Evolutionary conservation across 2,888 invertebrate species (phyloP), one percentile per base, ranked within the genome.

Genomic region (Chymomyza amoena): DNA sequence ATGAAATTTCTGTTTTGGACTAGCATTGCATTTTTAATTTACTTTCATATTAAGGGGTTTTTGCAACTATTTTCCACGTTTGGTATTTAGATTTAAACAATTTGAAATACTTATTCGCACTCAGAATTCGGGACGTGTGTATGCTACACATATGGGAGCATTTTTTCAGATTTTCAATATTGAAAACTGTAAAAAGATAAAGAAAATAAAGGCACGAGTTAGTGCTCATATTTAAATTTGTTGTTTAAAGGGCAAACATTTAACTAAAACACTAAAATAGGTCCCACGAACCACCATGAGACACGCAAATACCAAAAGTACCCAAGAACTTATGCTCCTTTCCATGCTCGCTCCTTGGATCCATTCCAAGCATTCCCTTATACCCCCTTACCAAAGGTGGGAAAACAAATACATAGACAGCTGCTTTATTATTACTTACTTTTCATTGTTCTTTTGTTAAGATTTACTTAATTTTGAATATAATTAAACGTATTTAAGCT

Each of bases 151-250:
- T 59, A 61, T 61, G 66, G 61, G 13, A 13, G 39, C 59, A n/a
- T 66, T 25, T 76, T 15, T 70, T 80, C 81, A 83, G 88, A 88
- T 81, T 76, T 84, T 84, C 85, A 88, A 75, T 81, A 88, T 88
- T 90, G 81, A 86, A 82, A 88, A 90, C 89, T 89, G 89, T 78
- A 89, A 89, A 79, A 88, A 89, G 82, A 86, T 79, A 87, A 80
- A 83, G 82, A 85, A 81, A 89, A 89, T 75, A 78, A 85, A 78
- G 79, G 81, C 86, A 79, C 79, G 76, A 73, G 75, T 89, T 89
- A 90, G 81, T 89, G 86, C 83, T 74, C 64, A 72, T 69, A 64
- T 75, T 75, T 72, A 72, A 72, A 83, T 75, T 65, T 75, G 60
- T 73, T 25, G 18, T 65, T 68, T 64, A 61, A 65, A 50, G 63